Base-by-base conservation (phyloP, 1,140 invertebrate genomes). In the Drosophila nikananu region DNA sequence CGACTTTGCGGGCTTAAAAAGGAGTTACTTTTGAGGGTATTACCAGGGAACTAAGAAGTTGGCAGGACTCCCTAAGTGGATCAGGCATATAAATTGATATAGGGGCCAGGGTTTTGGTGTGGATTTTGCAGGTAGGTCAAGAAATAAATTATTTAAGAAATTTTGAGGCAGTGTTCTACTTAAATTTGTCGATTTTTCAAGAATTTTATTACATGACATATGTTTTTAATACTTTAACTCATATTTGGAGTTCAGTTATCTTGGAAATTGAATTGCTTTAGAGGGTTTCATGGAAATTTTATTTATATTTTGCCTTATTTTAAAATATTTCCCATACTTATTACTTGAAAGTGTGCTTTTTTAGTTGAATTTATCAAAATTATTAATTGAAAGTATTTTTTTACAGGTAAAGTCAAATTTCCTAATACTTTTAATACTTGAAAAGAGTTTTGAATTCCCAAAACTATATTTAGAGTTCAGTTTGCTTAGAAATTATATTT, bases 21-120 rank as follows among this genome's bases (percentile, higher is more conserved):
- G 63, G 67, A 68, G 67, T 71, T 71, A 68, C 63, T 68, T 68
- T 65, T 54, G 49, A 68, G 67, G 67, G 48, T 48, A 67, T 68
- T 71, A 55, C 49, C 15, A 67, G 21, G 52, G 63, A 46, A 71
- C 67, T 71, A 71, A 71, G 67, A 55, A 71, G 48, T 71, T 65
- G n/a, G n/a, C 67, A 9, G 63, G 39, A 13, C 41, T n/a, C 19
- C 35, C 32, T 46, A 71, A 71, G 63, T 71, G 67, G 67, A 68
- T 71, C 37, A 55, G 41, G 67, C 35, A 71, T 55, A 71, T 71
- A 71, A 71, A 71, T 71, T 55, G 63, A 68, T 55, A 55, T 46
- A 55, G 35, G 49, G 30, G 12, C 15, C 8, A 15, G 32, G 52
- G 8, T 35, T 32, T 15, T 17, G 6, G 25, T 21, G 52, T 55